A percentile compares a stretch with the other conserved stretches of the same genome.
These are phyloP conservation scores for Stegostoma tigrinum DNA, from an alignment of 2,113 vertebrate species.

Conservation along the genomic window DNA sequence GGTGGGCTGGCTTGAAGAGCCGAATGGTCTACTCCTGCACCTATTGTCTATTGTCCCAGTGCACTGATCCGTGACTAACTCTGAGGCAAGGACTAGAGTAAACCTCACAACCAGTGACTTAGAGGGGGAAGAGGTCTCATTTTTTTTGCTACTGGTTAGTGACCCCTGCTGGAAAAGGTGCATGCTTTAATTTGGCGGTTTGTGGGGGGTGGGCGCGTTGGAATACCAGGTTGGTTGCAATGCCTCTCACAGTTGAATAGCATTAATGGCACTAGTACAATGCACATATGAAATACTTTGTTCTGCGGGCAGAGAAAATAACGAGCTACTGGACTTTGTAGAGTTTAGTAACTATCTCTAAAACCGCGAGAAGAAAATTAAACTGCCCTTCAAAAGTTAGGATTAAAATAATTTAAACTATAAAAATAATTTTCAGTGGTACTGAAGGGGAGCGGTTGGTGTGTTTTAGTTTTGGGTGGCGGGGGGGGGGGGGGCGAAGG, in stretches of 20 bases:
- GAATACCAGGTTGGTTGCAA: background rate
- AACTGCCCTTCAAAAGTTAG: constrained; percentile 85
- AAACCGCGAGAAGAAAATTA: constrained; percentile 91
- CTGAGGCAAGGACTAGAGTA: background rate
- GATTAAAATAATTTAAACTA: constrained; percentile 84
- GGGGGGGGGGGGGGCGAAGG: too few species aligned
- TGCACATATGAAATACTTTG: constrained; percentile 12
- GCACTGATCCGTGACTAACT: background rate
- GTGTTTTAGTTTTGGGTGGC: background rate
- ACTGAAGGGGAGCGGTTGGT: background rate
- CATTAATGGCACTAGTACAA: background rate
- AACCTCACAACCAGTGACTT: background rate
- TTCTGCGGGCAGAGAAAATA: constrained; percentile 77
- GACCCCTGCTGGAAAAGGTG: background rate
- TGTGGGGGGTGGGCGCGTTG: background rate
- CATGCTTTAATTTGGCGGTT: background rate
- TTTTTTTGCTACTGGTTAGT: background rate
- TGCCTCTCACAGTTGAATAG: background rate
- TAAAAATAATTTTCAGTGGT: background rate
- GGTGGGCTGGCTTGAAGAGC: too few species aligned
- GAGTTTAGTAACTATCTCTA: constrained; percentile 89
- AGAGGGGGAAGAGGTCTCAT: background rate
- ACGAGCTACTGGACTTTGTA: constrained; percentile 78
- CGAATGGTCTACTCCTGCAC: too few species aligned
- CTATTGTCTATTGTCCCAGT: too few species aligned